Evolutionary conservation across 2,888 invertebrate genomes (phyloP).

Genomic region (Pecten maximus): DNA sequence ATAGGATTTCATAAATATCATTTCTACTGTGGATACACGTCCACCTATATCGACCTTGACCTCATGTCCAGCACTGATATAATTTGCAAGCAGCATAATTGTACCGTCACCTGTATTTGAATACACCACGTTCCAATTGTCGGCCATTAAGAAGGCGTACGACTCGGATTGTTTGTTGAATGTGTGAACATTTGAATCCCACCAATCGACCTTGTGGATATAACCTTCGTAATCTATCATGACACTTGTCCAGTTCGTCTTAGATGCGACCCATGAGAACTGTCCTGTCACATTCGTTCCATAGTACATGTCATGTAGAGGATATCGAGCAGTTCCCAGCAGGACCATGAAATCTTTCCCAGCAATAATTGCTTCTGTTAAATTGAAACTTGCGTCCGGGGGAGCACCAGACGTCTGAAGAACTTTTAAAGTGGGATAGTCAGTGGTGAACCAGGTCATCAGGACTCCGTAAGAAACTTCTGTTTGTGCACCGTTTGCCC

Average conservation of each 20-base stretch:
- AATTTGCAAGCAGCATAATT: neutral
- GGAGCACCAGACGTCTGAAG: neutral
- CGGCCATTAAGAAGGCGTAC: neutral
- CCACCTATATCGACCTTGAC: neutral
- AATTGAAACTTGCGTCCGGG: neutral
- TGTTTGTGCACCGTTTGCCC: neutral
- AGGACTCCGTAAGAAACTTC: neutral
- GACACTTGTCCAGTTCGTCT: neutral
- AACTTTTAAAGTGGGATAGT: neutral
- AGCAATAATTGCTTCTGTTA: neutral
- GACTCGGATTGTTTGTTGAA: neutral
- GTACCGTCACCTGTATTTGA: neutral
- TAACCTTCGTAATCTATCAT: neutral
- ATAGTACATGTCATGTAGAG: neutral
- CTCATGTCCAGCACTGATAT: neutral
- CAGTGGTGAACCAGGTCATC: constrained; percentile 1
- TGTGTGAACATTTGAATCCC: neutral
- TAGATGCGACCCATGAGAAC: neutral
- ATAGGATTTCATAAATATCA: neutral
- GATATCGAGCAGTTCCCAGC: neutral
- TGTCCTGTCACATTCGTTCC: neutral
- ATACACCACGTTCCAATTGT: neutral
- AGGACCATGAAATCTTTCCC: neutral
- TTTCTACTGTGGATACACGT: neutral
- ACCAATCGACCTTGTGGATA: neutral